These are phyloP conservation scores for Rhingia rostrata DNA, from an alignment of 2,888 invertebrate species.

Conservation along the genomic window DNA sequence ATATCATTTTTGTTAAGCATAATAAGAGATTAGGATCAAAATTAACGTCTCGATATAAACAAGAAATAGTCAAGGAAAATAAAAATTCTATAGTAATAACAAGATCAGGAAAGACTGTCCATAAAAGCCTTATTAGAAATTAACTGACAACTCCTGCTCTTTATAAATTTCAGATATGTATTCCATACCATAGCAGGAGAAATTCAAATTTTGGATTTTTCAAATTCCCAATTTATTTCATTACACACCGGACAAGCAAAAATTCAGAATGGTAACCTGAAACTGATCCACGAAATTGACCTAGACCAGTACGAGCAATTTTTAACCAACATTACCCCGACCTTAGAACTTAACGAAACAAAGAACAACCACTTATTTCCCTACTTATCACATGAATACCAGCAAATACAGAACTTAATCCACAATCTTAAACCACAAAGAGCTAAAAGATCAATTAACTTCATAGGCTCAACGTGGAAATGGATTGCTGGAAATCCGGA, in stretches of 20 bases:
- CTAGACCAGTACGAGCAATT: slow-evolving; percentile 1
- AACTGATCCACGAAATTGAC: slow-evolving; percentile 55
- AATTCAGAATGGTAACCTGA: slow-evolving; percentile 41
- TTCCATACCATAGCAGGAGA: slow-evolving; percentile 5
- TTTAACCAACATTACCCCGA: slow-evolving; percentile 4
- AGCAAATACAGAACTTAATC: too few relatives aligned
- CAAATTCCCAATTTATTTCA: slow-evolving; percentile 25
- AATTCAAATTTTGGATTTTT: slow-evolving; percentile 35
- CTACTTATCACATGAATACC: too few relatives aligned
- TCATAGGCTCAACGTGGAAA: too few relatives aligned
- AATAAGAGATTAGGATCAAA: slow-evolving; percentile 59
- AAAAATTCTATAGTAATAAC: slow-evolving; percentile 40
- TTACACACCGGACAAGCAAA: slow-evolving; percentile 25
- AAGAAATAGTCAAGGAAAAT: slow-evolving; percentile 52
- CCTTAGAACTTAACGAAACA: too few relatives aligned
- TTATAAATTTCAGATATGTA: not conserved
- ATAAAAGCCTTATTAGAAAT: slow-evolving; percentile 59
- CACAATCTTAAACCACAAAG: slow-evolving; percentile 9
- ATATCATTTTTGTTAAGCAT: slow-evolving; percentile 33
- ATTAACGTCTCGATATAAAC: slow-evolving; percentile 25
- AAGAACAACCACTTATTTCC: too few relatives aligned
- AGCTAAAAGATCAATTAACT: too few relatives aligned
- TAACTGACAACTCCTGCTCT: slow-evolving; percentile 14
- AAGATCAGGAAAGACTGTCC: slow-evolving; percentile 34
- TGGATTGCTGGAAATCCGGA: too few relatives aligned